Base-by-base conservation (phyloP, 2,888 invertebrate species). In the Ischnus inquisitorius region DNA sequence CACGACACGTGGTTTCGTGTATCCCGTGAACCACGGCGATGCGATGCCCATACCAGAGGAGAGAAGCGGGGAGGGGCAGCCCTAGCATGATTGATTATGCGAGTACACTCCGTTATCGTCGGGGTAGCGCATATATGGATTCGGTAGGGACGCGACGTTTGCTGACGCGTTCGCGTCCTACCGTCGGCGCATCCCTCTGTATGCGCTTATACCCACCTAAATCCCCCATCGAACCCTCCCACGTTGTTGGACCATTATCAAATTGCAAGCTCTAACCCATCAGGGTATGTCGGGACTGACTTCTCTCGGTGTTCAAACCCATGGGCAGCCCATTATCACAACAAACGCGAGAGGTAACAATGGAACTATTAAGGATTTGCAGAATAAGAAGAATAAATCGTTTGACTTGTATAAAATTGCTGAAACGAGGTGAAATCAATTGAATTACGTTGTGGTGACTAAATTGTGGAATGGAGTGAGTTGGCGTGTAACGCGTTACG, bases 241-340 rank as follows among this genome's bases (percentile, higher is more conserved):
- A 91, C 91, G 90, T 89, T 88, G 89, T 88, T 90, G 90, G 90
- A 88, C 91, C 92, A 91, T 92, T 92, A 91, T 90, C 92, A 90
- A 90, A 91, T 92, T 92, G 90, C 91, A 88, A 90, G 89, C 89
- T 65, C 48, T 16, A 64, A 57, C 57, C 65, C 75, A 48, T 71
- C 64, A 60, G 46, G 46, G 34, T 8, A 4, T 46, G 46, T 64
- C 46, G 51, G n/a, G 34, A 46, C n/a, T 8, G 34, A 4, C 34
- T 34, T n/a, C 28, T 64, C 54, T 41, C 69, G 12, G 25, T 22
- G 28, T 46, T n/a, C 46, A 64, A 60, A 67, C 46, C 71, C 65
- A 48, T 46, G 10, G 46, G 16, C 43, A 12, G 19, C n/a, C 19
- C 34, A 16, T 43, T 60, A 46, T 16, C 62, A 54, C 25, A 76